Percentiles rank a stretch among this genome's conserved stretches.
Conservation (phyloP, 2,113 vertebrate genomes). For the Poeciliopsis turrubarensis region DNA sequence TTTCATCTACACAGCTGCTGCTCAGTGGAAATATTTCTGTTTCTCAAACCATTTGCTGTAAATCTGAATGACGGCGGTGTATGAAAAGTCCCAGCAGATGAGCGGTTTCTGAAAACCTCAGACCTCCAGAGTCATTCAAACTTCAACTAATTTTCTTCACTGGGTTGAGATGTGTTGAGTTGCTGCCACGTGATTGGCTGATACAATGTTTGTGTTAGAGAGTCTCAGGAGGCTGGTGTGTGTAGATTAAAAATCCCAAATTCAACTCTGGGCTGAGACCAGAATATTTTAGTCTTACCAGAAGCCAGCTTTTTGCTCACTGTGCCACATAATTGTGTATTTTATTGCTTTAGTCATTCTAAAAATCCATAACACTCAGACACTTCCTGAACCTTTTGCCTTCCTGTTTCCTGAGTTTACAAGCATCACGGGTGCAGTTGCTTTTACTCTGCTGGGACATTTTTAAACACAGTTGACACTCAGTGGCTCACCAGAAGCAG, state of each 20-base stretch:
- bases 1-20: not conserved
- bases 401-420: too few relatives aligned
- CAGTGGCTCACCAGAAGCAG: too few relatives aligned
- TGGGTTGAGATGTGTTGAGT: not conserved
- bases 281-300: not conserved
- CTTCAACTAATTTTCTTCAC: not conserved
- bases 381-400: too few relatives aligned
- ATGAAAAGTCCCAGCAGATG: not conserved
- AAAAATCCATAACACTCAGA: too few relatives aligned
- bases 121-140: not conserved
- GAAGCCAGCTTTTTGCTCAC: too few relatives aligned
- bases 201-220: not conserved
- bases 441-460: too few relatives aligned
- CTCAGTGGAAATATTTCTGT: not conserved
- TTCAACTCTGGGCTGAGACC: not conserved
- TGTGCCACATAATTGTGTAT: too few relatives aligned
- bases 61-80: not conserved
- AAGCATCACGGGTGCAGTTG: too few relatives aligned
- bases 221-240: not conserved
- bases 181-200: not conserved
- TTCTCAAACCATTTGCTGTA: not conserved
- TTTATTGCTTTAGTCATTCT: too few relatives aligned
- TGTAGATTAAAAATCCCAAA: not conserved
- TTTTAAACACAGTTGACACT: too few relatives aligned
- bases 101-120: not conserved